Base-by-base conservation (phyloP, 2,888 invertebrate species). In the Cybosia mesomella region DNA sequence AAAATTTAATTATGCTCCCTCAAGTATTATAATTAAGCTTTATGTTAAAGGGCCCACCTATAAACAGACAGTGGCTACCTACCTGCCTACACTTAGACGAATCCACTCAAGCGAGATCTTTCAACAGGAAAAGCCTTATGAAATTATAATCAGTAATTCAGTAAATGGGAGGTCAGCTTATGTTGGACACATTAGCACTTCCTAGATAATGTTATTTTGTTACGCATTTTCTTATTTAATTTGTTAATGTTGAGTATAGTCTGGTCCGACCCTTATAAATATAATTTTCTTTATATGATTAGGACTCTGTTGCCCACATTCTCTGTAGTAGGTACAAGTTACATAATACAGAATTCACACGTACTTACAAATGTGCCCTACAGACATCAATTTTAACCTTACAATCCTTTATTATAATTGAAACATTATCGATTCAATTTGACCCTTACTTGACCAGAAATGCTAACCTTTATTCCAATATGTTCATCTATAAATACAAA, bases 11-110 rank as follows among this genome's bases (percentile, higher is more conserved):
- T 80, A 81, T 68, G 11, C 62, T 57, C 67, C 59, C 71, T 77
- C 71, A 82, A 82, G 78, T 80, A 75, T 80, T 73, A 74, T 80
- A 80, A 80, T 82, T 73, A 75, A 68, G 75, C 59, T 72, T 80
- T 80, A 80, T 80, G 76, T 65, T 54, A 73, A 80, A 81, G 74
- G 79, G 82, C 71, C 73, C 8, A 49, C 66, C 67, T n/a, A 60
- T 73, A 71, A 75, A 69, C 66, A 69, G 70, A 58, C 58, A 32
- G 11, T 32, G 32, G 39, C n/a, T 43, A 59, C 34, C 49, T 70
- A 71, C 60, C 55, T 60, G 57, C 66, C 34, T 43, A 43, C 54
- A 64, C 68, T 76, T 70, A 61, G 58, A 11, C 24, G 18, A 49
- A 24, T 10, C 75, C 71, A 72, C 0, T 32, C 0, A 8, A 57